Percentiles rank a stretch among this genome's conserved stretches.
phyloP scores from a whole-genome alignment of 64 coral and sea anemone genomes.

The Montipora sp. region DNA sequence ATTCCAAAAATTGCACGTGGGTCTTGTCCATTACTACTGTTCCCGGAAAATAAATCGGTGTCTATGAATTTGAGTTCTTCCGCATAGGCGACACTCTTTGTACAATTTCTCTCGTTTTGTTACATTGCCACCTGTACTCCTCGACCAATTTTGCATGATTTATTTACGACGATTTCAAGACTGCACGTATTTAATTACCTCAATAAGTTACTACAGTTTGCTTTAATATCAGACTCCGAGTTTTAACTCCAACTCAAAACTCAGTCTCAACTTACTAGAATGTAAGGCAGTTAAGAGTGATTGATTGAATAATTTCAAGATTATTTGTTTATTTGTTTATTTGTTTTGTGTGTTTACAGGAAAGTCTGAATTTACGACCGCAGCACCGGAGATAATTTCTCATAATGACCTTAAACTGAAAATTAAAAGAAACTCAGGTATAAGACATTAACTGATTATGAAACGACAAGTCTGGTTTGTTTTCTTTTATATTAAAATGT shows the following conservation, averaged over 20 bases:
- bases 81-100: not conserved
- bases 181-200: no score
- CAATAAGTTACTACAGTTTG: no score
- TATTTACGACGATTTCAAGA: no score
- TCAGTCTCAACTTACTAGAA: no score
- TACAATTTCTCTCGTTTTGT: not conserved
- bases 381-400: slow-evolving; percentile 86
- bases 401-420: slow-evolving; percentile 93
- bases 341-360: slow-evolving; percentile 18
- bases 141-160: no score
- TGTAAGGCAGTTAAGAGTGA: no score
- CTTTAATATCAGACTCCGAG: no score
- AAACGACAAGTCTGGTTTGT: no score
- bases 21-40: not conserved
- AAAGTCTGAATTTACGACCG: slow-evolving; percentile 61
- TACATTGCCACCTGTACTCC: no score
- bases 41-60: not conserved
- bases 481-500: no score
- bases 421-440: slow-evolving; percentile 92
- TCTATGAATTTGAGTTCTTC: not conserved
- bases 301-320: no score
- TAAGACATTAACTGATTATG: not conserved
- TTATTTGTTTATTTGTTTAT: not conserved
- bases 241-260: no score
- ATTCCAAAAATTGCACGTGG: slow-evolving; percentile 21